Base-by-base conservation (phyloP, 2,888 invertebrate species). In the Frankliniella intonsa region DNA sequence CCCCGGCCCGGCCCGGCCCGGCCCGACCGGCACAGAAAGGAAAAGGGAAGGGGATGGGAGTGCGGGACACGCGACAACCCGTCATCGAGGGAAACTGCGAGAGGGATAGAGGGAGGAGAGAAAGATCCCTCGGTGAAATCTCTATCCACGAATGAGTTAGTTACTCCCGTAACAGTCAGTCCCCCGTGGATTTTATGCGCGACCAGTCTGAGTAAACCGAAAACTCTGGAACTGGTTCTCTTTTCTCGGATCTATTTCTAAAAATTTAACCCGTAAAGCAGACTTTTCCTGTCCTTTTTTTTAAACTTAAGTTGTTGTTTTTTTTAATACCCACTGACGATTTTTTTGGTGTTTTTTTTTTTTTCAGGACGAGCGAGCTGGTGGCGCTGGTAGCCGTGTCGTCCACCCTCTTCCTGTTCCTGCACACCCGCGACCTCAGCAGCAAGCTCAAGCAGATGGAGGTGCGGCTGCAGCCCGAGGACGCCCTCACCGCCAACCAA, bases 361-460 rank as follows among this genome's bases (percentile, higher is more conserved):
- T 5, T 84, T 90, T 81, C 90, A 95, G 95, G 88, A 94, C 95
- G 82, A 94, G 94, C 86, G 95, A 95, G 89, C 90, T 95, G 86
- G 92, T 95, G 85, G 95, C 95, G 25, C 89, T 95, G 84, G 90
- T 95, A 86, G 95, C 95, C 55, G 92, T 95, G 84, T 95, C 95
- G 80, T 94, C 94, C 86, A 95, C 95, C 1, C 89, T 95, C 86
- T 95, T 95, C 89, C 91, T 95, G 86, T 95, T 95, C 88, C 90
- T 95, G 84, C 95, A 95, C 90, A 95, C 95, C 81, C 90, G 94
- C 85, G 94, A 94, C 87, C 89, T 95, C 83, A 94, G 94, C 89
- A 94, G 94, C 84, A 93, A 94, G 87, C 90, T 95, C 84, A 92
- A 92, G 84, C 93, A 94, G 88, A 95, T 95, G 94, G 93, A 95